Evolutionary conservation across 2,113 vertebrate genomes (phyloP), one percentile per base, ranked within the genome.

Genomic region (Siniperca chuatsi): DNA sequence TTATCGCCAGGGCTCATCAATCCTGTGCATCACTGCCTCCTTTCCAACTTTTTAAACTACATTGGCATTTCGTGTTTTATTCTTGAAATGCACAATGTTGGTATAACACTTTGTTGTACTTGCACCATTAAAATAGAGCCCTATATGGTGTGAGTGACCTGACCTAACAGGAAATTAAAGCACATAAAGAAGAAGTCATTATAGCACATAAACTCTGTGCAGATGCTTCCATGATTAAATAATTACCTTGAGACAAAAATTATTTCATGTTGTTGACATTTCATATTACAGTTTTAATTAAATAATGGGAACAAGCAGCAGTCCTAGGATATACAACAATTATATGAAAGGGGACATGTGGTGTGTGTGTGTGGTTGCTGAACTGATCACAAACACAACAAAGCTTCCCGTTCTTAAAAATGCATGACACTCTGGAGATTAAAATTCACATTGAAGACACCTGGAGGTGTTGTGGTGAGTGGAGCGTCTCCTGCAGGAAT

Each of bases 371-470:
- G 60, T 60, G 69, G 40, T 21, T 37, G 44, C 48, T 52, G 67
- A 66, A 74, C 64, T 55, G 2, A 66, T 88, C 65, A 76, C 66
- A 75, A 78, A 42, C 55, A 82, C 62, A 69, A 92, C 33, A 70
- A 87, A 89, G 80, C 50, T 79, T 89, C 82, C 52, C 9, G 21
- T 87, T 85, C 48, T 84, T 78, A 76, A 87, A 91, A 87, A 81
- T 83, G 35, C 76, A 77, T 10, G 5, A 78, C 6, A 50, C 81
- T 46, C 40, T 21, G 48, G 60, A 86, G 54, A 85, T 66, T 73
- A 73, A 89, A 89, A 87, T 82, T 89, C 78, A 92, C 87, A 82
- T 44, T 78, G 85, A 87, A 88, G 80, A 79, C 82, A 76, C 62
- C 84, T 58, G 74, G 55, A 71, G 87, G 81, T 77, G 54, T n/a